A percentile compares a stretch with the other conserved stretches of the same genome.
These are phyloP conservation scores for Hyppa rectilinea DNA, from an alignment of 2,888 invertebrate species.

Conservation along the genomic window DNA sequence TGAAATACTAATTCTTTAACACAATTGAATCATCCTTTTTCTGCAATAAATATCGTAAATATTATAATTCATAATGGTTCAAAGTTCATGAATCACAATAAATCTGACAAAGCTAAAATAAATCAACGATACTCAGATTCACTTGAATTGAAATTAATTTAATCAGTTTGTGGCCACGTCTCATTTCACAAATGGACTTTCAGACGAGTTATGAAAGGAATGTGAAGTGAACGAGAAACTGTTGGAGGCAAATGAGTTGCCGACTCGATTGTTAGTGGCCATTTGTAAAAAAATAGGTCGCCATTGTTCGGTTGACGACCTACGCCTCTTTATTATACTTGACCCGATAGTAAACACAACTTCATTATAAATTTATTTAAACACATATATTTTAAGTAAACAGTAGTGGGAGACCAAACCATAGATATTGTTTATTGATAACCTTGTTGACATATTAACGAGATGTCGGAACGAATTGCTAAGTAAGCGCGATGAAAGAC, in stretches of 20 bases:
- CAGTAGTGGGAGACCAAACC: slow-evolving; percentile 71
- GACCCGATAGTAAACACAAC: slow-evolving; percentile 64
- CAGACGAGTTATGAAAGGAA: slow-evolving; percentile 73
- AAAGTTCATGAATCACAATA: slow-evolving; percentile 37
- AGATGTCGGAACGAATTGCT: slow-evolving; percentile 84
- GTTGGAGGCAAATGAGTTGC: slow-evolving; percentile 81
- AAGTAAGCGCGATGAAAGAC: slow-evolving; percentile 85
- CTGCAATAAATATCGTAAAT: slow-evolving; percentile 23
- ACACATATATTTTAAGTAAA: slow-evolving; percentile 72
- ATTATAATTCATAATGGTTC: slow-evolving; percentile 23
- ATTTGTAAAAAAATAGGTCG: slow-evolving; percentile 84
- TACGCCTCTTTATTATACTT: slow-evolving; percentile 70
- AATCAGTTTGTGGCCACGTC: slow-evolving; percentile 63
- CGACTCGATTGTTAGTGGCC: slow-evolving; percentile 81
- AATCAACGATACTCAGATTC: slow-evolving; percentile 60
- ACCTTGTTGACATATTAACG: slow-evolving; percentile 88
- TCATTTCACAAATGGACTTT: slow-evolving; percentile 71
- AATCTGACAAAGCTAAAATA: slow-evolving; percentile 49
- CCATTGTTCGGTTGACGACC: slow-evolving; percentile 80
- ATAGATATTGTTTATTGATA: slow-evolving; percentile 82
- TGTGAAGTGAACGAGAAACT: slow-evolving; percentile 77
- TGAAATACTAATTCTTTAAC: slow-evolving; percentile 14
- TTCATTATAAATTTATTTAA: slow-evolving; percentile 64
- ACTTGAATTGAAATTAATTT: slow-evolving; percentile 69
- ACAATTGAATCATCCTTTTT: slow-evolving; percentile 5